These are phyloP conservation scores for Agonum fuliginosum DNA, from an alignment of 2,888 invertebrate genomes.

Conservation along the genomic window DNA sequence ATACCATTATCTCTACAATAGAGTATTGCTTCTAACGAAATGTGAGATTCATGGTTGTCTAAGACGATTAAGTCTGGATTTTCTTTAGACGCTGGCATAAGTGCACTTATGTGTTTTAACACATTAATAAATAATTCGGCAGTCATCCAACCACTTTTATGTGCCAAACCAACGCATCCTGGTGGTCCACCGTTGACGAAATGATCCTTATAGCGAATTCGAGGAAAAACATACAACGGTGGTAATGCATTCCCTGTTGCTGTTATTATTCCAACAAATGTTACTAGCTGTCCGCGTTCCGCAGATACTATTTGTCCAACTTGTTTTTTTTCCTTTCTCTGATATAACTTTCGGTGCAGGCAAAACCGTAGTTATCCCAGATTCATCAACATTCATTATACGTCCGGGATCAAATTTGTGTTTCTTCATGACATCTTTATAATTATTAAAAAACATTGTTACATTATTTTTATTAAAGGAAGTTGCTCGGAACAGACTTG, in stretches of 20 bases:
- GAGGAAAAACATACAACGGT: slow-evolving; percentile 65
- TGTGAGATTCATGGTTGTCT: slow-evolving; percentile 64
- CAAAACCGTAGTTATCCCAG: slow-evolving; percentile 59
- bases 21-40: slow-evolving; percentile 59
- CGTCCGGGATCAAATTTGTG: neutral
- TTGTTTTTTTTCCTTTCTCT: slow-evolving; percentile 59
- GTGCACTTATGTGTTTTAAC: slow-evolving; percentile 62
- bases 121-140: slow-evolving; percentile 62
- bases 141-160: slow-evolving; percentile 63
- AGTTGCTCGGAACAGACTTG: slow-evolving; percentile 60
- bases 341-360: slow-evolving; percentile 63
- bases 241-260: slow-evolving; percentile 65
- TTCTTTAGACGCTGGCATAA: slow-evolving; percentile 61
- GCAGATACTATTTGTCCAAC: slow-evolving; percentile 64
- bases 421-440: slow-evolving; percentile 1
- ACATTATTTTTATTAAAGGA: slow-evolving; percentile 54
- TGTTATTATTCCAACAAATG: slow-evolving; percentile 64
- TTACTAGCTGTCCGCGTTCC: slow-evolving; percentile 65
- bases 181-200: slow-evolving; percentile 40
- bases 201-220: slow-evolving; percentile 59
- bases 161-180: slow-evolving; percentile 61
- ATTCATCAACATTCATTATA: slow-evolving; percentile 14
- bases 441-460: neutral
- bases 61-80: slow-evolving; percentile 62
- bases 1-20: slow-evolving; percentile 65